Evolutionary conservation across 2,888 invertebrate species (phyloP), one percentile per base, ranked within the genome.

Genomic region (Caenorhabditis panamensis): DNA sequence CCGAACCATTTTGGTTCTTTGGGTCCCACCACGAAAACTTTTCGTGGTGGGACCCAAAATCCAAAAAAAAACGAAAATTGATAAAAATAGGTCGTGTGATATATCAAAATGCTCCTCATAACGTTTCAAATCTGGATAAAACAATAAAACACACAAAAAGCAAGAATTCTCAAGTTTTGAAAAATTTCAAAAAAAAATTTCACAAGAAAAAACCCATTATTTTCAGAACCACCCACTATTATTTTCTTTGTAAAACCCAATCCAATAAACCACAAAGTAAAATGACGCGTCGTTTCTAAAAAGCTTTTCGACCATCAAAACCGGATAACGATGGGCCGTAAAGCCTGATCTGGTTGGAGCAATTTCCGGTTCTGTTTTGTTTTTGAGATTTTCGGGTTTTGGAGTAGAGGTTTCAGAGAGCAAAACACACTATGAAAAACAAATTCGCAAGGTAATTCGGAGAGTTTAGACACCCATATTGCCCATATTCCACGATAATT

Each of bases 41-140:
- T 53, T 53, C 26, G 53, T 53, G 53, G n/a, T 9, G 26, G 24
- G 26, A 53, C 53, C 26, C 53, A 53, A 53, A 53, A 53, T 20
- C 20, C 4, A 24, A 2, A 26, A 22, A 31, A 31, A 31, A 31
- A 6, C 31, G 31, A 31, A 31, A 31, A 6, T 31, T 31, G 5
- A 6, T 9, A 31, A 53, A 53, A 26, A 1, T 22, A 26, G 13
- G 13, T 1, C 24, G 24, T 53, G 26, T 9, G 11, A 24, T 5
- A 4, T 53, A 24, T 53, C 53, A 53, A 53, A 53, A 9, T 24
- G 26, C 22, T 22, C 26, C 24, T 26, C 1, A 24, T 24, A 3
- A 53, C 53, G 2, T 47, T 47, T 47, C 18, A 47, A 4, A 47
- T 3, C 9, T 11, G 36, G 36, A 5, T 3, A 47, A 18, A 47